A percentile compares a stretch with the other conserved stretches of the same genome.
These are phyloP conservation scores for Penelope pileata DNA, from an alignment of 2,113 vertebrate species.

Conservation along the genomic window DNA sequence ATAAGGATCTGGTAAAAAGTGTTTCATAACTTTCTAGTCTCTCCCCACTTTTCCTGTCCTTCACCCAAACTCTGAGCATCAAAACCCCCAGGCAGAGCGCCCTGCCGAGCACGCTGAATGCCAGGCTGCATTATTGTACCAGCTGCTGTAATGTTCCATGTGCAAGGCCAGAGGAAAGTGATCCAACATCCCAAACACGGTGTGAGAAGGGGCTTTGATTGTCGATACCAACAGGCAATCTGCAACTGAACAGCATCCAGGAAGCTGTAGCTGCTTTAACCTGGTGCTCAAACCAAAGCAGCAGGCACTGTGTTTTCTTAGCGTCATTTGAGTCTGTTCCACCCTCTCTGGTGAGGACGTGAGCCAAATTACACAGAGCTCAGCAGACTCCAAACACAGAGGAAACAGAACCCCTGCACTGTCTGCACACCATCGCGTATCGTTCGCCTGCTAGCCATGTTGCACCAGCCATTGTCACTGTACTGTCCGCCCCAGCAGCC, in stretches of 20 bases:
- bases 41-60: background rate
- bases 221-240: background rate
- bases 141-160: background rate
- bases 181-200: background rate
- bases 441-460: background rate
- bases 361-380: background rate
- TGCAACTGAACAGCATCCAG: background rate
- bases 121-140: background rate
- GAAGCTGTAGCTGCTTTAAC: background rate
- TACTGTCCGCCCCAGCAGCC: background rate
- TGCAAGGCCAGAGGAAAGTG: background rate
- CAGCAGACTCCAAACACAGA: background rate
- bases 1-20: background rate
- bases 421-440: background rate
- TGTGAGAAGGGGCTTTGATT: background rate
- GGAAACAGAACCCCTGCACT: background rate
- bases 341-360: background rate
- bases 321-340: background rate
- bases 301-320: background rate
- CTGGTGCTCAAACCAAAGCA: background rate
- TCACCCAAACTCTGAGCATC: background rate
- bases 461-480: background rate
- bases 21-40: background rate
- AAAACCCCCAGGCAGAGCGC: background rate
- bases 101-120: background rate